A percentile compares a stretch with the other conserved stretches of the same genome.
Evolutionary conservation across 2,113 vertebrate genomes (phyloP).

Genomic region (Embiotoca jacksoni): DNA sequence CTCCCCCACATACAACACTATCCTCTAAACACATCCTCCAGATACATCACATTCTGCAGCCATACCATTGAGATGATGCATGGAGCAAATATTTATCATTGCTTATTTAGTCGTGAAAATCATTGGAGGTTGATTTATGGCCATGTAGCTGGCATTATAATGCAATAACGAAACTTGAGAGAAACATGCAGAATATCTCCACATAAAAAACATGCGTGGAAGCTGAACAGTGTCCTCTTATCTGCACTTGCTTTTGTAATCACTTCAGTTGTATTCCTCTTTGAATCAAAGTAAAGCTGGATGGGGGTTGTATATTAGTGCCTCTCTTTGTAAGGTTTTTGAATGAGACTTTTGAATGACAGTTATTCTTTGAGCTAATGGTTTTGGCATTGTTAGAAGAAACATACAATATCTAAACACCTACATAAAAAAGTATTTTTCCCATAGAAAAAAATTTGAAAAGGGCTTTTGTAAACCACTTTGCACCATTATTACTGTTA

Average conservation of each 20-base stretch:
- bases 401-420: background rate
- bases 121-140: conserved; percentile 43
- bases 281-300: conserved; percentile 10
- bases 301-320: background rate
- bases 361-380: conserved; percentile 1
- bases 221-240: background rate
- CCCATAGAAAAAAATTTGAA: background rate
- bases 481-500: background rate
- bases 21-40: conserved; percentile 54
- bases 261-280: conserved; percentile 17
- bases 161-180: conserved; percentile 47
- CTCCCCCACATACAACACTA: conserved; percentile 55
- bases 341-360: conserved; percentile 19
- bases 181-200: conserved; percentile 1
- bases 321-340: conserved; percentile 1
- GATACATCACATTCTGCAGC: conserved; percentile 47
- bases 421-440: conserved; percentile 1
- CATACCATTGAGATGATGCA: conserved; percentile 43
- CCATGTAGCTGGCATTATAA: conserved; percentile 36
- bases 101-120: conserved; percentile 25
- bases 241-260: conserved; percentile 13
- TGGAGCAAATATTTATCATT: conserved; percentile 51
- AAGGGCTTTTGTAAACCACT: background rate
- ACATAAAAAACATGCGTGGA: conserved; percentile 3
- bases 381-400: conserved; percentile 20